Percentiles rank a stretch among this genome's conserved stretches.
These are phyloP conservation scores for Leptinotarsa defecta DNA, from an alignment of 1,140 invertebrate species.

Conservation along the genomic window DNA sequence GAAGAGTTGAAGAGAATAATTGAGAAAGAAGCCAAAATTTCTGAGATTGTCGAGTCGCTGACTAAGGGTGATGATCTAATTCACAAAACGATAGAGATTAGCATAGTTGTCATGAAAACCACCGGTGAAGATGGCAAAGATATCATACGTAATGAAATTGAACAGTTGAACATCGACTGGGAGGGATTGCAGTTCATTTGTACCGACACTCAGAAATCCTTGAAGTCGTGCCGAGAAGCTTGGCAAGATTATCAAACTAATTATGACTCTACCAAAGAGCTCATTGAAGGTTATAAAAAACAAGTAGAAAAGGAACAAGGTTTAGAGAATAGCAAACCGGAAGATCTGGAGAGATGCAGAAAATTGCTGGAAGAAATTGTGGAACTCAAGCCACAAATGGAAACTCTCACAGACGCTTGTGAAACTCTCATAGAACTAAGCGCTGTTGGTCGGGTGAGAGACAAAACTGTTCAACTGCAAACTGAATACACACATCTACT, in stretches of 20 bases:
- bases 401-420: constrained; percentile 85
- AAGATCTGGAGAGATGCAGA: constrained; percentile 78
- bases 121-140: constrained; percentile 87
- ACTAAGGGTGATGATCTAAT: constrained; percentile 74
- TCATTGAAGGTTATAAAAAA: constrained; percentile 75
- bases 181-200: constrained; percentile 81
- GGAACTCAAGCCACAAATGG: constrained; percentile 74
- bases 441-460: constrained; percentile 79
- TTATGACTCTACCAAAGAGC: constrained; percentile 75
- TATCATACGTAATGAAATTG: constrained; percentile 80
- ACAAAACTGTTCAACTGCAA: constrained; percentile 83
- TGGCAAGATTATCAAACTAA: constrained; percentile 86
- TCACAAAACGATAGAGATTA: constrained; percentile 74
- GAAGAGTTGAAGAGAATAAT: constrained; percentile 78
- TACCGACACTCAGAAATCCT: constrained; percentile 75
- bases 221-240: constrained; percentile 79
- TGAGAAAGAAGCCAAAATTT: constrained; percentile 74
- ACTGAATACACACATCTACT: constrained; percentile 77
- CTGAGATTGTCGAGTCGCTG: constrained; percentile 69
- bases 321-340: constrained; percentile 78
- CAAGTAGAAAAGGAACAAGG: constrained; percentile 69
- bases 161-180: constrained; percentile 85
- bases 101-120: constrained; percentile 77
- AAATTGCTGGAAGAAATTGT: constrained; percentile 77
- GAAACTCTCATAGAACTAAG: constrained; percentile 85